phyloP scores from a whole-genome alignment of 2,888 invertebrate genomes.

The Erpobdella octoculata region DNA sequence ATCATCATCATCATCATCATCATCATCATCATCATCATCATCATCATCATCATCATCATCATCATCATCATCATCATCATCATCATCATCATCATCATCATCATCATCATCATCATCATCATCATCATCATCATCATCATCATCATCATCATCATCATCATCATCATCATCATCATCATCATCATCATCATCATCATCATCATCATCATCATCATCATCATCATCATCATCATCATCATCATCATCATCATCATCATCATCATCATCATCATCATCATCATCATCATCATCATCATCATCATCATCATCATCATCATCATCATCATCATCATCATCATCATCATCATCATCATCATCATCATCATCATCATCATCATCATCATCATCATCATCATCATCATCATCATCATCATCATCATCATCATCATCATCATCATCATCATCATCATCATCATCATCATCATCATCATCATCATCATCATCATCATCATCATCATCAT shows the following conservation, averaged over 20 bases:
- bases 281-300: constrained; percentile 1
- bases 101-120: constrained; percentile 26
- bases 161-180: constrained; percentile 23
- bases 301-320: background rate
- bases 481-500: background rate
- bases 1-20: constrained; percentile 26
- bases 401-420: background rate
- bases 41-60: constrained; percentile 27
- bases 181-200: constrained; percentile 1
- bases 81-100: constrained; percentile 27
- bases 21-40: background rate
- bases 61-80: constrained; percentile 12
- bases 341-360: background rate
- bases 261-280: background rate
- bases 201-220: constrained; percentile 1
- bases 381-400: background rate
- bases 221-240: background rate
- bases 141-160: constrained; percentile 27
- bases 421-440: background rate
- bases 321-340: background rate
- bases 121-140: constrained; percentile 21
- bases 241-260: background rate
- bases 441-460: background rate
- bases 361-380: background rate
- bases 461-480: background rate